These are phyloP conservation scores for Corydoras sp. DNA, from an alignment of 2,113 vertebrate genomes.

Conservation along the genomic window DNA sequence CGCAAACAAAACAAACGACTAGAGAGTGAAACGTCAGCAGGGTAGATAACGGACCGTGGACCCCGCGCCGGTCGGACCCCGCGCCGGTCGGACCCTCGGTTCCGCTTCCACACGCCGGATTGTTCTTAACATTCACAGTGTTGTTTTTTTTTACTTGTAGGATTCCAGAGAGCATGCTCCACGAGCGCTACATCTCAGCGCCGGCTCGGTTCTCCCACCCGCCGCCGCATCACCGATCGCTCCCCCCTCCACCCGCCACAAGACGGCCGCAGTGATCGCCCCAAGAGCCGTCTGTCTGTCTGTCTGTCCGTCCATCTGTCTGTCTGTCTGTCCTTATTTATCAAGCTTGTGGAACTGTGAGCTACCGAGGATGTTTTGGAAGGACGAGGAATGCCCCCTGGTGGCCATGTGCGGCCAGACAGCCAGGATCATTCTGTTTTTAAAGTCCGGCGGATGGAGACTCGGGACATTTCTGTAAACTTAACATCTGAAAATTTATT, in stretches of 20 bases:
- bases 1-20: no score
- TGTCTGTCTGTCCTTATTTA: neutral
- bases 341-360: slow-evolving; percentile 13
- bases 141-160: slow-evolving; percentile 41
- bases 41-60: no score
- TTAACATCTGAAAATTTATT: no score
- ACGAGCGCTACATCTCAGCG: slow-evolving; percentile 61
- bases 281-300: neutral
- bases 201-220: slow-evolving; percentile 53
- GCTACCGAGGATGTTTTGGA: neutral
- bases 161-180: slow-evolving; percentile 40
- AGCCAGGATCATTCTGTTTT: no score
- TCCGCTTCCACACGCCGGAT: no score
- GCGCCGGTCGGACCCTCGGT: no score
- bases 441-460: no score
- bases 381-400: slow-evolving; percentile 4
- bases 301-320: no score
- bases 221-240: slow-evolving; percentile 42
- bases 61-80: no score
- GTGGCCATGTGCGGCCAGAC: neutral
- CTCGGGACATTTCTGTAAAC: no score
- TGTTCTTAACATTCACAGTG: neutral
- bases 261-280: slow-evolving; percentile 50
- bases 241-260: slow-evolving; percentile 41
- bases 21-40: no score